phyloP scores from a whole-genome alignment of 2,888 invertebrate genomes.

The Clistopyga incitator region DNA sequence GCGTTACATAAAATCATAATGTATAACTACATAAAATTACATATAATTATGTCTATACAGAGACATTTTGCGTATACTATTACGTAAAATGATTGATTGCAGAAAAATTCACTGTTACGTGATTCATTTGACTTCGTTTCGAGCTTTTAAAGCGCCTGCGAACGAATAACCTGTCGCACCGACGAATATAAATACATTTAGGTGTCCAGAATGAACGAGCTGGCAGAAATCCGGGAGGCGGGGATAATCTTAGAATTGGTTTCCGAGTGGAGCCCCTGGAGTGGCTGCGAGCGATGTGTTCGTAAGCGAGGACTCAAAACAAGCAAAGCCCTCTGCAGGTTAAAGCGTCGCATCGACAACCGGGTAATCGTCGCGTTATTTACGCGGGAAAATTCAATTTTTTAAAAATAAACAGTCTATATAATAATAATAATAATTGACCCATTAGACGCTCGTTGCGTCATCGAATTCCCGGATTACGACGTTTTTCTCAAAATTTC shows the following conservation, averaged over 20 bases:
- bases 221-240: constrained; percentile 82
- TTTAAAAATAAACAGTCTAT: too few relatives aligned
- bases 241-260: constrained; percentile 84
- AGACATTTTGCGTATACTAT: too few relatives aligned
- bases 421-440: background rate
- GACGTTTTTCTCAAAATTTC: constrained; percentile 75
- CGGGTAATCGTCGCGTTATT: constrained; percentile 45
- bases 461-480: constrained; percentile 64
- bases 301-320: constrained; percentile 81
- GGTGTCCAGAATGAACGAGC: constrained; percentile 83
- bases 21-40: too few relatives aligned
- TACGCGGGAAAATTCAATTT: background rate
- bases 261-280: constrained; percentile 86
- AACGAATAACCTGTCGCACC: background rate
- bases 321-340: constrained; percentile 85
- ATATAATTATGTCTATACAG: too few relatives aligned
- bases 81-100: too few relatives aligned
- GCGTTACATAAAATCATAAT: too few relatives aligned
- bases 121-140: too few relatives aligned
- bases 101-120: too few relatives aligned
- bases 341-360: constrained; percentile 79
- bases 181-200: constrained; percentile 58
- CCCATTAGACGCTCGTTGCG: constrained; percentile 32
- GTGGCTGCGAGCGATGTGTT: constrained; percentile 85
- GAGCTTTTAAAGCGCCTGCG: background rate